phyloP scores from a whole-genome alignment of 35 echinoderm and acorn worm species.

The Chiridota heheva region DNA sequence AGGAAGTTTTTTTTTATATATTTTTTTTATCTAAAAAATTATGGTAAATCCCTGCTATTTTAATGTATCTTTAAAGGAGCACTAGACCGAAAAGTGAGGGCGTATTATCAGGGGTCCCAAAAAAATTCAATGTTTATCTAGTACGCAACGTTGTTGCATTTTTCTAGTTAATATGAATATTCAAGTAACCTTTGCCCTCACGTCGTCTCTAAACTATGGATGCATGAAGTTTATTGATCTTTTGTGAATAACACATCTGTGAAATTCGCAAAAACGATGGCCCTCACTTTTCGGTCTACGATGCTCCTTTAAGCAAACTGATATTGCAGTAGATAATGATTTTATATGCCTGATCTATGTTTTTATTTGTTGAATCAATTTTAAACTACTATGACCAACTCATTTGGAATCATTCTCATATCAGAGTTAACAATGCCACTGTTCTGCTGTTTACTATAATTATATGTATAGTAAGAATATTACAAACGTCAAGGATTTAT shows the following conservation, averaged over 20 bases:
- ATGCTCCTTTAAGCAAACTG: no score
- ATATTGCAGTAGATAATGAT: no score
- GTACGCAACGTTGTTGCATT: no score
- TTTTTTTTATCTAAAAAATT: background rate
- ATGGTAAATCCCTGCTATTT: background rate
- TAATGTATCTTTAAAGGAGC: slow-evolving; percentile 3
- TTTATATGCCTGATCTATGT: no score
- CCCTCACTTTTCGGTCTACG: no score
- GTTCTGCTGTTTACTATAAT: slow-evolving; percentile 8
- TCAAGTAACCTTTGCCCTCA: no score
- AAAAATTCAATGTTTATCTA: no score
- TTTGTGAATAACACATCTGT: slow-evolving; percentile 7
- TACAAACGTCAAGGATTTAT: background rate
- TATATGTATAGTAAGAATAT: background rate
- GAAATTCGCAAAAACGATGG: background rate
- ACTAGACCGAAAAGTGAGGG: no score
- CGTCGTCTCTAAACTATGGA: no score
- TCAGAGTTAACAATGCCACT: slow-evolving; percentile 3
- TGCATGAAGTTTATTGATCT: background rate
- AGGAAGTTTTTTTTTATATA: slow-evolving; percentile 12
- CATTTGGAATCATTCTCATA: slow-evolving; percentile 19
- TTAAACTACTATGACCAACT: background rate
- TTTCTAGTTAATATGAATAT: no score
- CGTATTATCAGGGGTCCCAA: no score
- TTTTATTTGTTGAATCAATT: background rate